Evolutionary conservation across 1,140 invertebrate genomes (phyloP).

Genomic region (Dendroctonus valens): DNA sequence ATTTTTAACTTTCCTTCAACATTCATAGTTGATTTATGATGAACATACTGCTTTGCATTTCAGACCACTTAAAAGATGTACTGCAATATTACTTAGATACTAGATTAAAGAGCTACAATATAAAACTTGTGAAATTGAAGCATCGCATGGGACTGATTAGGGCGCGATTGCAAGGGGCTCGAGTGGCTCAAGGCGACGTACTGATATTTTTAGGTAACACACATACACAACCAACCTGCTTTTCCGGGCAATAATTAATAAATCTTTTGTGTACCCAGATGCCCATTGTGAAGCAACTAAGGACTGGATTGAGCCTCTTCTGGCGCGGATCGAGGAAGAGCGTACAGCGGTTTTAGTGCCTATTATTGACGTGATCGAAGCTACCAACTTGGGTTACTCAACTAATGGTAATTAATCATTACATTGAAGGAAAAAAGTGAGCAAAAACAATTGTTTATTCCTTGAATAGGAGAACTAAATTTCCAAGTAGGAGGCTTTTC

Average conservation of each 20-base stretch:
- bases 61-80: slow-evolving; percentile 50
- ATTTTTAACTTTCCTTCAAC: no score
- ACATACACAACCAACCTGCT: neutral
- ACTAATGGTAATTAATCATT: slow-evolving; percentile 54
- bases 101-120: slow-evolving; percentile 61
- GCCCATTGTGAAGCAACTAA: slow-evolving; percentile 90
- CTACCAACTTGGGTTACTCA: slow-evolving; percentile 80
- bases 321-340: slow-evolving; percentile 80
- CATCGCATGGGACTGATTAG: slow-evolving; percentile 80
- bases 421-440: neutral
- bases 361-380: slow-evolving; percentile 90
- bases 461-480: slow-evolving; percentile 40
- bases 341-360: slow-evolving; percentile 79
- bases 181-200: slow-evolving; percentile 75
- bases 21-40: no score
- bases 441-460: slow-evolving; percentile 4
- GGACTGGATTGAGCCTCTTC: slow-evolving; percentile 83
- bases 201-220: slow-evolving; percentile 61
- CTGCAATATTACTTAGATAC: slow-evolving; percentile 76
- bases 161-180: slow-evolving; percentile 79
- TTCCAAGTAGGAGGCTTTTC: slow-evolving; percentile 83
- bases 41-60: no score
- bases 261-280: slow-evolving; percentile 68
- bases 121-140: slow-evolving; percentile 74
- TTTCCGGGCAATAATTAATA: neutral